These are phyloP conservation scores for Nymphalis urticae DNA, from an alignment of 2,888 invertebrate genomes.

Conservation along the genomic window DNA sequence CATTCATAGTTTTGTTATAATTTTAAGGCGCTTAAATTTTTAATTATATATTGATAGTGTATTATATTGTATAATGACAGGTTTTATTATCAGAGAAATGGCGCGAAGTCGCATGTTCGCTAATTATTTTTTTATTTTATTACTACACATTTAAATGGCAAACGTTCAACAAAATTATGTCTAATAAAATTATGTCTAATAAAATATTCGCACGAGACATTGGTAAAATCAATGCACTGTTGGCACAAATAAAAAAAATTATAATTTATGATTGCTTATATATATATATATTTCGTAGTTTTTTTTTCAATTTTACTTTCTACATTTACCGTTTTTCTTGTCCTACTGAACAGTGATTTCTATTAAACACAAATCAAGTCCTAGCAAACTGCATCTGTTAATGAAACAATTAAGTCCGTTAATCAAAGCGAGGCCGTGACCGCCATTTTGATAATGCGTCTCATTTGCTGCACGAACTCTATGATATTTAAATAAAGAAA, in stretches of 20 bases:
- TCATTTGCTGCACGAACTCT: slow-evolving; percentile 22
- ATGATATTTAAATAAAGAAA: slow-evolving; percentile 18
- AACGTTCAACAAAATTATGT: background rate
- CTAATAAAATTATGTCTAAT: background rate
- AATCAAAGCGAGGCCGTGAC: slow-evolving; percentile 46
- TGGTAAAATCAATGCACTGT: too few species aligned
- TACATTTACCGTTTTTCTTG: slow-evolving; percentile 1
- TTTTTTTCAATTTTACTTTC: background rate
- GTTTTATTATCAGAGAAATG: too few species aligned
- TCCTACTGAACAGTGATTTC: too few species aligned
- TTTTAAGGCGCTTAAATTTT: too few species aligned
- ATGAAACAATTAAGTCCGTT: slow-evolving; percentile 36
- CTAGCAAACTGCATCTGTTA: slow-evolving; percentile 17
- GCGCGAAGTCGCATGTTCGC: slow-evolving; percentile 1
- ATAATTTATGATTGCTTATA: too few species aligned
- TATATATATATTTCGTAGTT: background rate
- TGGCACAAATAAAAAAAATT: background rate
- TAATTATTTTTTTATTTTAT: slow-evolving; percentile 12
- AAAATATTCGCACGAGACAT: too few species aligned
- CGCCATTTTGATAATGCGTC: slow-evolving; percentile 43
- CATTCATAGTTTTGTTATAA: too few species aligned
- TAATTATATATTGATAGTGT: too few species aligned
- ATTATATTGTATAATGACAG: too few species aligned
- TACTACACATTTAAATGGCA: slow-evolving; percentile 1
- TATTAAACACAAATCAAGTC: slow-evolving; percentile 12